Conservation (phyloP, 2,888 invertebrate genomes). For the Archips xylosteana region DNA sequence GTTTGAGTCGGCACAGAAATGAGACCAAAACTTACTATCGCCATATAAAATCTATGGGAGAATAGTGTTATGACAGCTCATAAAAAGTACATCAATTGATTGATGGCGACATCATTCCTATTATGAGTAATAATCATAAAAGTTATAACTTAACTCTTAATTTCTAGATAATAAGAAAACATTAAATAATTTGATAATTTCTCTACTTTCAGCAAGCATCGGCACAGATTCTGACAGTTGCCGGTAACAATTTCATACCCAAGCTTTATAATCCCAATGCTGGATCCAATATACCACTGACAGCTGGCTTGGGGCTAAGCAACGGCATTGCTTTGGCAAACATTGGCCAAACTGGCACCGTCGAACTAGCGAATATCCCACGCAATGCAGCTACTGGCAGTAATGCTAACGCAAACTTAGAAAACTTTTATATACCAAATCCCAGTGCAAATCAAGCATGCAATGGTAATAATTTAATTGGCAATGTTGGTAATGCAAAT, state of each 20-base stretch:
- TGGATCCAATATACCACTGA: constrained; percentile 17
- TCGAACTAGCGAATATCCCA: too few relatives aligned
- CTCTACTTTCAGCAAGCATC: constrained; percentile 50
- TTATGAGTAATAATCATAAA: too few relatives aligned
- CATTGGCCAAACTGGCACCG: constrained; percentile 28
- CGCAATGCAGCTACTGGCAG: constrained; percentile 22
- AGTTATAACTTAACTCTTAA: too few relatives aligned
- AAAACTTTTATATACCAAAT: constrained; percentile 47
- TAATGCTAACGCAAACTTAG: constrained; percentile 48
- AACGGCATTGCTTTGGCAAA: constrained; percentile 13
- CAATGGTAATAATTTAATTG: not conserved
- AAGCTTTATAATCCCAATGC: constrained; percentile 23
- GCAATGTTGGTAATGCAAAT: not conserved
- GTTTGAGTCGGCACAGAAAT: too few relatives aligned
- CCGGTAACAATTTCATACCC: constrained; percentile 40
- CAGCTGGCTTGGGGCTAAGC: not conserved
- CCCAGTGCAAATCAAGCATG: constrained; percentile 45
- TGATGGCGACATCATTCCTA: too few relatives aligned
- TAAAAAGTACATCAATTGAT: too few relatives aligned
- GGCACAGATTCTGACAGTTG: constrained; percentile 50
- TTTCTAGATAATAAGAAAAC: too few relatives aligned
- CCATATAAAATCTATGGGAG: too few relatives aligned
- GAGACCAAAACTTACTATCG: too few relatives aligned
- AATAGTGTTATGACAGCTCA: too few relatives aligned
- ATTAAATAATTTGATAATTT: too few relatives aligned